Base-by-base conservation (phyloP, 2,797 vertebrate genomes). In the Cynopterus sphinx region DNA sequence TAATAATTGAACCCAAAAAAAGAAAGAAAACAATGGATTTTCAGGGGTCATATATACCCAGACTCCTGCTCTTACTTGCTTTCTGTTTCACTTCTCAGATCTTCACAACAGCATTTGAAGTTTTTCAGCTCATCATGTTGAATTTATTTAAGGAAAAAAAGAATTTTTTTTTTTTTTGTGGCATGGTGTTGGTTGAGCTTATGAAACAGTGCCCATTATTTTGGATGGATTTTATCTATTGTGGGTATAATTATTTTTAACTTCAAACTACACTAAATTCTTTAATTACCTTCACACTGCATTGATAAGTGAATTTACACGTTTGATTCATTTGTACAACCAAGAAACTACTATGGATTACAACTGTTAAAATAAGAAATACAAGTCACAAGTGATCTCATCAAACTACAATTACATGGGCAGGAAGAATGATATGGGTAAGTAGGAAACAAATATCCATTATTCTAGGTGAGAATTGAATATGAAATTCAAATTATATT, bases 301-400 rank as follows among this genome's bases (percentile, higher is more conserved):
- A 55, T 11, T 55, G 53, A 73, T 91, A 87, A 82, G 36, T 21
- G 70, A 96, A 77, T 68, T 19, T 83, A 21, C 39, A 53, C 8
- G 82, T 46, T 77, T 7, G 86, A 26, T 77, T 87, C 92, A 28
- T n/a, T 36, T 59, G 95, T 49, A 61, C 26, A 57, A 92, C 33
- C 84, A 91, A 96, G 92, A 65, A 63, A 1, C 31, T 97, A 43
- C 61, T 89, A 2, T 1, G 19, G 67, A 55, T 96, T 92, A 26
- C 17, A 53, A 11, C 95, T 96, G n/a, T 93, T 68, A 96, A 70
- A 97, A 95, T 91, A 95, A 96, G 89, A 81, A 87, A 31, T 33
- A 24, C 95, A 95, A 41, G 26, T 74, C 65, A 43, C 51, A 77
- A 87, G 10, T 36, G 85, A 86, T 89, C 74, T 86, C 63, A 10